These are phyloP conservation scores for Nymphalis c-album DNA, from an alignment of 2,888 invertebrate species.

Conservation along the genomic window DNA sequence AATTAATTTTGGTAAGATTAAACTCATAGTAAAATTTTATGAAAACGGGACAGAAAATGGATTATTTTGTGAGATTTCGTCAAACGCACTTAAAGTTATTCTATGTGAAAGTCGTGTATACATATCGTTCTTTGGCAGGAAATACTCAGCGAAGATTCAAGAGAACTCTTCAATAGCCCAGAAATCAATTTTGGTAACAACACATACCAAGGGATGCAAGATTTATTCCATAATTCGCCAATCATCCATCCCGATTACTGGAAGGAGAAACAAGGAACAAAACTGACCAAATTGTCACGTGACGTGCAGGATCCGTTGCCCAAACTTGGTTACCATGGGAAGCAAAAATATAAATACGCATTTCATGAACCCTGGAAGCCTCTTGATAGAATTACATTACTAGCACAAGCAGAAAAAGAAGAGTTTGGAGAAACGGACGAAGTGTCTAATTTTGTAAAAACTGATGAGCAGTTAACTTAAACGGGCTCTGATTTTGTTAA, in stretches of 20 bases:
- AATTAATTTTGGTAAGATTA: constrained; percentile 34
- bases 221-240: constrained; percentile 61
- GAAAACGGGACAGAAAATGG: neutral
- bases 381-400: constrained; percentile 59
- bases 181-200: constrained; percentile 31
- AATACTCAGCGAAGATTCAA: constrained; percentile 49
- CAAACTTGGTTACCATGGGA: constrained; percentile 69
- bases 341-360: constrained; percentile 66
- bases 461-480: constrained; percentile 42
- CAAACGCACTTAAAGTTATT: constrained; percentile 64
- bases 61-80: constrained; percentile 53
- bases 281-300: constrained; percentile 38
- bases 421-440: constrained; percentile 35
- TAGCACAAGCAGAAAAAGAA: constrained; percentile 64
- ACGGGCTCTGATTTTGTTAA: constrained; percentile 59
- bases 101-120: constrained; percentile 40
- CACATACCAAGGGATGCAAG: constrained; percentile 45
- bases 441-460: constrained; percentile 37
- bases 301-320: constrained; percentile 49
- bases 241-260: constrained; percentile 67
- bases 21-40: neutral
- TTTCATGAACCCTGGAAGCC: constrained; percentile 76
- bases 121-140: constrained; percentile 68
- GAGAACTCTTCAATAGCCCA: constrained; percentile 47
- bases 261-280: constrained; percentile 54